Evolutionary conservation across 2,113 vertebrate species (phyloP).

Genomic region (Chroicocephalus ridibundus): DNA sequence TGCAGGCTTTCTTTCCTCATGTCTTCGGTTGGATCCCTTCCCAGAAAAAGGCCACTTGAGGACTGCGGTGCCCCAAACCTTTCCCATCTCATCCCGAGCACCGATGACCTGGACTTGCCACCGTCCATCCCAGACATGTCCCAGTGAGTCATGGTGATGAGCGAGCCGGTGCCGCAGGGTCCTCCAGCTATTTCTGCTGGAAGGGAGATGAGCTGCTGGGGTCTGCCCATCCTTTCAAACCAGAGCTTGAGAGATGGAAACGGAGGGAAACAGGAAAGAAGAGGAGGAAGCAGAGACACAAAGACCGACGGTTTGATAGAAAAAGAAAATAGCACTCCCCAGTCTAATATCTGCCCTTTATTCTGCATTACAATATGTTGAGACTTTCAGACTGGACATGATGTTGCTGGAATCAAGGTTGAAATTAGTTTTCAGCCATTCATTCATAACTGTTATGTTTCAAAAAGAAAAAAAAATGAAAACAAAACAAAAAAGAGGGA

Average conservation of each 20-base stretch:
- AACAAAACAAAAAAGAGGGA: neutral
- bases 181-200: neutral
- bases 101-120: neutral
- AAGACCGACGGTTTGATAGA: neutral
- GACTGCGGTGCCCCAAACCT: neutral
- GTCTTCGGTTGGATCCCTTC: neutral
- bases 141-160: neutral
- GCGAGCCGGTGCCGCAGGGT: fast-evolving
- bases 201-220: neutral
- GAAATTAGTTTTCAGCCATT: conserved; percentile 63
- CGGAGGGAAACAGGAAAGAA: neutral
- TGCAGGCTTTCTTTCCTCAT: neutral
- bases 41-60: neutral
- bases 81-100: neutral
- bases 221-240: neutral
- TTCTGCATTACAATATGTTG: neutral
- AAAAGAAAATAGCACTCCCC: neutral
- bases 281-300: neutral
- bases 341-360: conserved; percentile 12
- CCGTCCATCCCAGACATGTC: neutral
- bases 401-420: conserved; percentile 60
- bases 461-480: neutral
- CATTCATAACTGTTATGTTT: conserved; percentile 52
- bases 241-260: neutral
- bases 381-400: conserved; percentile 32